Evolutionary conservation across 2,888 invertebrate species (phyloP).

Genomic region (Agrenia bidenticulata): DNA sequence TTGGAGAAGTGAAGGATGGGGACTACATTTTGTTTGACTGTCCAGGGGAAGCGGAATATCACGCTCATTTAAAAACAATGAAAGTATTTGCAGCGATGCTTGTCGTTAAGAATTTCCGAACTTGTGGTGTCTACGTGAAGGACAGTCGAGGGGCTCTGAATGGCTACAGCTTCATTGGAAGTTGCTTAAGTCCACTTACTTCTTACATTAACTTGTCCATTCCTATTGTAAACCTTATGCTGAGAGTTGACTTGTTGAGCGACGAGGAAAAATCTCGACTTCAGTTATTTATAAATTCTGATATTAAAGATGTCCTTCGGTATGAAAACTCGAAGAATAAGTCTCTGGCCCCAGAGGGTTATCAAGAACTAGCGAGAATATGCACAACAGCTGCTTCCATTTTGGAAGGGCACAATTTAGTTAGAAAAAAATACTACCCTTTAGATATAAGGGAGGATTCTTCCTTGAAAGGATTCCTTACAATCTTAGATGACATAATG

Average conservation of each 20-base stretch:
- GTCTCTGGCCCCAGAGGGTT: conserved; percentile 11
- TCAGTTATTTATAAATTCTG: conserved; percentile 45
- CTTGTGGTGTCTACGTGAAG: conserved; percentile 62
- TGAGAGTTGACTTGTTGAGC: conserved; percentile 62
- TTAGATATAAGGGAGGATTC: conserved; percentile 37
- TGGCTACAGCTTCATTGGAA: conserved; percentile 62
- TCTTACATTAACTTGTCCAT: conserved; percentile 63
- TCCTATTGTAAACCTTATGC: conserved; percentile 62
- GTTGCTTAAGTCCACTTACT: conserved; percentile 61
- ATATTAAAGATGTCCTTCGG: conserved; percentile 44
- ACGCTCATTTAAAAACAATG: conserved; percentile 63
- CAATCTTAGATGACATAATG: conserved; percentile 42
- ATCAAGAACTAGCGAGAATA: conserved; percentile 32
- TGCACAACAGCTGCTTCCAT: conserved; percentile 34
- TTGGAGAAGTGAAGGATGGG: conserved; percentile 85
- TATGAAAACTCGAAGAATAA: conserved; percentile 43
- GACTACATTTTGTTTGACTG: conserved; percentile 97
- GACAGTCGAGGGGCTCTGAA: conserved; percentile 63
- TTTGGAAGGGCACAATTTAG: conserved; percentile 44
- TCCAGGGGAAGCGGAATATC: conserved; percentile 65
- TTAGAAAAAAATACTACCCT: conserved; percentile 43
- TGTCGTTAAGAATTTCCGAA: conserved; percentile 59
- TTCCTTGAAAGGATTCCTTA: conserved; percentile 41
- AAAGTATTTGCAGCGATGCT: conserved; percentile 58
- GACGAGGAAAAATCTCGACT: conserved; percentile 50